Evolutionary conservation across 2,113 vertebrate species (phyloP).

Genomic region (Centrocercus urophasianus): DNA sequence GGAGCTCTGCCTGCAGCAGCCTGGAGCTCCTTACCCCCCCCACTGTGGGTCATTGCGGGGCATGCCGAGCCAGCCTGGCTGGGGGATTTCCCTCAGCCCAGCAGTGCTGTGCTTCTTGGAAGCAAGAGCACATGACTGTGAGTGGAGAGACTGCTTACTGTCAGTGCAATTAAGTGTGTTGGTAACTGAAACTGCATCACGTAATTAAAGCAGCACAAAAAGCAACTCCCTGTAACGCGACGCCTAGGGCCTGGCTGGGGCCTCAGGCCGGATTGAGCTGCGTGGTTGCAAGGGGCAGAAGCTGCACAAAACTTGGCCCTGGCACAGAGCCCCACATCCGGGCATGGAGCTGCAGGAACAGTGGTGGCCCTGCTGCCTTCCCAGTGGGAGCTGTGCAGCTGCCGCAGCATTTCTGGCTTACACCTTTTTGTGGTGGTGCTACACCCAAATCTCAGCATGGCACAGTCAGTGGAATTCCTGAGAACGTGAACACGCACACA

Average conservation of each 20-base stretch:
- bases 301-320: background rate
- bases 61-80: background rate
- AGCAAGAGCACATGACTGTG: background rate
- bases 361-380: too few species aligned
- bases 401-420: fast-evolving
- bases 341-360: background rate
- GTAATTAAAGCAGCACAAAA: background rate
- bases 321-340: too few species aligned
- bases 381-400: too few species aligned
- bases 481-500: fast-evolving
- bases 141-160: background rate
- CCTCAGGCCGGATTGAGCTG: background rate
- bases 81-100: constrained; percentile 42
- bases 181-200: constrained; percentile 12
- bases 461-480: fast-evolving
- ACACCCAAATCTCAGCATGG: fast-evolving
- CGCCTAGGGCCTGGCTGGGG: background rate
- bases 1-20: too few species aligned
- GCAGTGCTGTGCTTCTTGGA: constrained; percentile 19
- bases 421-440: fast-evolving
- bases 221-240: background rate
- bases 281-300: too few species aligned
- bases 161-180: constrained; percentile 14
- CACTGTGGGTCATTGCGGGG: background rate
- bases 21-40: background rate